phyloP scores from a whole-genome alignment of 2,888 invertebrate genomes.

The Stegana nigrithorax region DNA sequence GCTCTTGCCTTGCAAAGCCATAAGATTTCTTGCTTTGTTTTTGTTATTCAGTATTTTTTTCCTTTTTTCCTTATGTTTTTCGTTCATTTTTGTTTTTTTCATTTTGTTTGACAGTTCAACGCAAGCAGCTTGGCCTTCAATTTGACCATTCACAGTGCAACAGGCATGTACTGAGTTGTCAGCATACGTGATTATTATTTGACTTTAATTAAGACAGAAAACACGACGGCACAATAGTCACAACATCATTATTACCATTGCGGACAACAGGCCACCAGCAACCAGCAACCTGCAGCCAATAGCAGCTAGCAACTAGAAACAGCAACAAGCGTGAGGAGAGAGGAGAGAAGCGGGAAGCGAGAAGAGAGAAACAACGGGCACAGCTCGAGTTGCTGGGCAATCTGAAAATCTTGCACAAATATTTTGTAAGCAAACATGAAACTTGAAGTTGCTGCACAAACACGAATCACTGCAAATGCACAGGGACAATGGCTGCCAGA shows the following conservation, averaged over 20 bases:
- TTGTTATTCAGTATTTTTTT: background rate
- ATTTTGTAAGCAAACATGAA: constrained; percentile 17
- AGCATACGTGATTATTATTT: background rate
- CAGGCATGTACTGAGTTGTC: background rate
- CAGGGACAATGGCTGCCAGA: too few relatives aligned
- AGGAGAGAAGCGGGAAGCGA: background rate
- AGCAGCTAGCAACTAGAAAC: too few relatives aligned
- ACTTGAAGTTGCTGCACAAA: constrained; percentile 12
- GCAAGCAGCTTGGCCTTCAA: background rate
- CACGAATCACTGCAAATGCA: too few relatives aligned
- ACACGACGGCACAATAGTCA: background rate
- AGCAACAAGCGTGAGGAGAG: background rate
- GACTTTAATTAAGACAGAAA: background rate
- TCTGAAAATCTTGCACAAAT: constrained; percentile 22
- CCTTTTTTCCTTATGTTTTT: background rate
- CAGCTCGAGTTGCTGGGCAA: background rate
- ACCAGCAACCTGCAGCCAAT: too few relatives aligned
- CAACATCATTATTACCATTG: background rate
- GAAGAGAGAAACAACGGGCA: background rate
- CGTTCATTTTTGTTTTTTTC: background rate
- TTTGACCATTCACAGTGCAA: background rate
- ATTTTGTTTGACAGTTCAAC: background rate
- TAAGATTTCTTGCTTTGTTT: too few relatives aligned
- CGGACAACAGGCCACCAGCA: too few relatives aligned
- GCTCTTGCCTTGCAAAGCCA: too few relatives aligned